Base-by-base conservation (phyloP, 2,113 vertebrate genomes). In the Ceyx melanurus region DNA sequence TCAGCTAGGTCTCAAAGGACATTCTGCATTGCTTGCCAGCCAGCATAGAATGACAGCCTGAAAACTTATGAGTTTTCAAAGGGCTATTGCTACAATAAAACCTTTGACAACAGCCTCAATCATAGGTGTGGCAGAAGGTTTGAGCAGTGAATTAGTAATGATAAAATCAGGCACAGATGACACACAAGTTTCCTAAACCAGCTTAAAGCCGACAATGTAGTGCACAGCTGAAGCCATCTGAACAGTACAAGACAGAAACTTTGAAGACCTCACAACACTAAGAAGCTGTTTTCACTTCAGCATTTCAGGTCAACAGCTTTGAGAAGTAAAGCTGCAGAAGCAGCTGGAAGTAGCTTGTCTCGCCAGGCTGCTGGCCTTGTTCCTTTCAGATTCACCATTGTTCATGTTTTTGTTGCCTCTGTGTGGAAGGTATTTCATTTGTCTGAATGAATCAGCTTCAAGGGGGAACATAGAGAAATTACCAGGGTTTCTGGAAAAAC, bases 31-130 rank as follows among this genome's bases (percentile, higher is more conserved):
- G 25, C 25, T 73, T 74, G 48, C 62, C 60, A 66, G 23, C 1
- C 60, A 66, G 23, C 1, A 0, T 14, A 56, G 64, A n/a, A 51
- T 37, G 75, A 42, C 23, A 76, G 37, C 31, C 72, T 86, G 56
- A 79, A 82, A 79, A n/a, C 0, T 0, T 11, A 6, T 0, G 0
- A 42, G 7, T 50, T 92, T 65, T 61, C 16, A 19, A 45, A 91
- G 18, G 56, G 42, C 10, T 51, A 1, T 33, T 94, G 7, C 17
- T 89, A 12, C 60, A 54, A 12, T 21, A 70, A 66, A 62, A 23
- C 18, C 54, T 51, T 84, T 65, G 26, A 64, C 43, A 77, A 20
- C 8, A 29, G 1, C 13, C 33, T 68, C 60, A 57, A 4, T 42
- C 46, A 37, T n/a, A 33, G 19, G 11, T 28, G 23, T 2, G 40